Percentiles rank a stretch among this genome's conserved stretches.
phyloP scores from a whole-genome alignment of 2,113 vertebrate genomes.

The Anarhynchus alexandrinus region DNA sequence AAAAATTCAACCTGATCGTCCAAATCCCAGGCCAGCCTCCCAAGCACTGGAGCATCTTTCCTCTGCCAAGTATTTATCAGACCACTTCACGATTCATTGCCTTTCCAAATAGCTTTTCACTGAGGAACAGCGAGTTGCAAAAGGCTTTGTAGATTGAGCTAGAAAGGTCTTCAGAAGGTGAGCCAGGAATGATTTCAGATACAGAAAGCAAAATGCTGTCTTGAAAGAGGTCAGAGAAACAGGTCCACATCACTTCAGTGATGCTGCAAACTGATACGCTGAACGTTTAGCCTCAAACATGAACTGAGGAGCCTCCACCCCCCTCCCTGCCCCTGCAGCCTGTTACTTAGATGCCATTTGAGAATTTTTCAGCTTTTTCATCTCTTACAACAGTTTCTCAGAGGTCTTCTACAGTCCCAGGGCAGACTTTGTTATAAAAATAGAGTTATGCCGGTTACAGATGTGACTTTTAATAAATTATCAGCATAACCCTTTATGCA shows the following conservation, averaged over 20 bases:
- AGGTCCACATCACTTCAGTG: background rate
- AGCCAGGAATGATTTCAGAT: conserved; percentile 55
- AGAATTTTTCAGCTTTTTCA: conserved; percentile 3
- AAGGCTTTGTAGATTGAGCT: conserved; percentile 59
- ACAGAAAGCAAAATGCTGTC: conserved; percentile 47
- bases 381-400: background rate
- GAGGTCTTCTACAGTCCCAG: background rate
- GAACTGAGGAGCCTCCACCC: background rate
- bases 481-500: background rate
- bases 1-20: background rate
- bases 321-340: background rate
- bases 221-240: conserved; percentile 54
- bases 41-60: conserved; percentile 1
- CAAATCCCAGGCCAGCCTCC: background rate
- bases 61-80: conserved; percentile 20
- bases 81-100: conserved; percentile 31
- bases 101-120: conserved; percentile 53
- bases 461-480: background rate
- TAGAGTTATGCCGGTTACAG: background rate
- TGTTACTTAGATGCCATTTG: background rate
- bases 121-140: conserved; percentile 27
- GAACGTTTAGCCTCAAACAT: conserved; percentile 1
- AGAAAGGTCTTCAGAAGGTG: conserved; percentile 62
- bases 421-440: background rate
- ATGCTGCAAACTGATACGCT: background rate